phyloP scores from a whole-genome alignment of 2,888 invertebrate genomes.

The Melanargia galathea region DNA sequence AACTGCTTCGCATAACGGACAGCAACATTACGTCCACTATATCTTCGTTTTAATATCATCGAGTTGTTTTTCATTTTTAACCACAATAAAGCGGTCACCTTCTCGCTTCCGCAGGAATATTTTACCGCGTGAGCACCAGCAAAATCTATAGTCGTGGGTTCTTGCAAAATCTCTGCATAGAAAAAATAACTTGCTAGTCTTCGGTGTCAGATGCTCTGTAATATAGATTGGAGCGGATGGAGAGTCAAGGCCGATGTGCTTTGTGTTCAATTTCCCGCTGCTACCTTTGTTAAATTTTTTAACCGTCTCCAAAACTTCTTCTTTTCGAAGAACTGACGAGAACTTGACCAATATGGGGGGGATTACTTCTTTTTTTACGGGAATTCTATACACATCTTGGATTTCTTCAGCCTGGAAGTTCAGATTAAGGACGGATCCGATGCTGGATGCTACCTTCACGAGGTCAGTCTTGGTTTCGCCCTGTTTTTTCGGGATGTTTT shows the following conservation, averaged over 20 bases:
- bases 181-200: conserved; percentile 9
- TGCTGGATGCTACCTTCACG: background rate
- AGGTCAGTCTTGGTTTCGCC: background rate
- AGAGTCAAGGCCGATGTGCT: background rate
- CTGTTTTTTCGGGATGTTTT: background rate
- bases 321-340: background rate
- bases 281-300: conserved; percentile 5
- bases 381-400: background rate
- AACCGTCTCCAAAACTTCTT: background rate
- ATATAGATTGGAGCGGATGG: background rate
- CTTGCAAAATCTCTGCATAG: conserved; percentile 9
- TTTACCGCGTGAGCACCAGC: conserved; percentile 15
- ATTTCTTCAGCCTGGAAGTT: background rate
- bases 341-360: background rate
- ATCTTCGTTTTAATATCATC: no score
- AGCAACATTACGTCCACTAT: no score
- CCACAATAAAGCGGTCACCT: conserved; percentile 9
- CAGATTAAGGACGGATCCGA: background rate
- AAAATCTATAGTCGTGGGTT: conserved; percentile 8
- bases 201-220: background rate
- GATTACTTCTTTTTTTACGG: background rate
- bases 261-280: background rate
- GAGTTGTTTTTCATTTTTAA: conserved; percentile 9
- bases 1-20: no score
- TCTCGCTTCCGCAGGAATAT: conserved; percentile 9